Evolutionary conservation across 2,113 vertebrate species (phyloP).

Genomic region (Hippocampus abdominalis): DNA sequence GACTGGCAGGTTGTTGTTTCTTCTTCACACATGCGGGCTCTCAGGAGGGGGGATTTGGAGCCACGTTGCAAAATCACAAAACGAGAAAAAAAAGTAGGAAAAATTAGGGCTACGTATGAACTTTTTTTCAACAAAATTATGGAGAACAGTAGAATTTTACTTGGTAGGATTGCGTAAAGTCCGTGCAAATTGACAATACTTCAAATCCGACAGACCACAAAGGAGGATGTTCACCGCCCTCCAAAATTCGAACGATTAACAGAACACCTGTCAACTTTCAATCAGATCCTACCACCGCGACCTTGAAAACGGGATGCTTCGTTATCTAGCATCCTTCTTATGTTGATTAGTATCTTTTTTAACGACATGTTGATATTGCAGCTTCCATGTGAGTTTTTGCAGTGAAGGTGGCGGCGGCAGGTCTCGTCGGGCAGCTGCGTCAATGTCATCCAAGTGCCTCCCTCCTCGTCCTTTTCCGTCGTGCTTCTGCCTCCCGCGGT

Average conservation of each 20-base stretch:
- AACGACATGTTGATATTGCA: too few relatives aligned
- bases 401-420: conserved; percentile 24
- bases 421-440: conserved; percentile 42
- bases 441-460: conserved; percentile 44
- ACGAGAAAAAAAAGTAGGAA: neutral
- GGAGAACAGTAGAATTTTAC: neutral
- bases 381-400: neutral
- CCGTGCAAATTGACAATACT: neutral
- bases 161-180: neutral
- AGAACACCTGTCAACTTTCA: too few relatives aligned
- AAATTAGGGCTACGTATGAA: neutral
- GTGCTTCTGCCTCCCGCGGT: conserved; percentile 48
- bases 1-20: conserved; percentile 63
- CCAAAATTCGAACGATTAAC: too few relatives aligned
- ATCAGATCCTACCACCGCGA: too few relatives aligned
- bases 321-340: too few relatives aligned
- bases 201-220: too few relatives aligned
- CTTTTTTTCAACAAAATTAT: neutral
- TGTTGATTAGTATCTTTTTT: too few relatives aligned
- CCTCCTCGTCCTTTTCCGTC: conserved; percentile 2
- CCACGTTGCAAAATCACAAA: neutral
- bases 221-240: too few relatives aligned
- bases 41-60: neutral
- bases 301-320: too few relatives aligned
- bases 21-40: conserved; percentile 46